phyloP scores from a whole-genome alignment of 2,888 invertebrate species.

The Steinernema scapterisci region DNA sequence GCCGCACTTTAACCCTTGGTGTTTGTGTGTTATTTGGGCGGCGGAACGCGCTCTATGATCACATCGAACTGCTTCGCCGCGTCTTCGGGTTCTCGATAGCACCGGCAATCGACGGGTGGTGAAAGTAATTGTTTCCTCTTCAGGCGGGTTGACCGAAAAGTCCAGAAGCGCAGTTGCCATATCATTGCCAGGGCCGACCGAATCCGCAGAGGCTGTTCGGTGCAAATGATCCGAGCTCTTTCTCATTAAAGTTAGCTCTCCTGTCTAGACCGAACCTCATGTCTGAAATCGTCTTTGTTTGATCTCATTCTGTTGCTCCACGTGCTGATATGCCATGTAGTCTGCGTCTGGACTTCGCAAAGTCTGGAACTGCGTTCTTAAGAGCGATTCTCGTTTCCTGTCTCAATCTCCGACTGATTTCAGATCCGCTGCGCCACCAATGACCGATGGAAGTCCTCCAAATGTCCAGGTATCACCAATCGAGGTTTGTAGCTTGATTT shows the following conservation, averaged over 20 bases:
- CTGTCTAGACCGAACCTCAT: no score
- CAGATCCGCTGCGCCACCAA: conserved; percentile 8
- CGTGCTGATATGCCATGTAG: no score
- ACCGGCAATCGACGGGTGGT: neutral
- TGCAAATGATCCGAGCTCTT: no score
- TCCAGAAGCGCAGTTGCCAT: no score
- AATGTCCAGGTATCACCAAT: neutral
- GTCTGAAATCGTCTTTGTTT: no score
- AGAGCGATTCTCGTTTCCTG: neutral
- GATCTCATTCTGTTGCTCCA: no score
- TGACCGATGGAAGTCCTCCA: conserved; percentile 7
- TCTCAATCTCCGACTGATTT: conserved; percentile 13
- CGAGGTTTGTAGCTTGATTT: neutral
- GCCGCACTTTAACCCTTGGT: conserved; percentile 28
- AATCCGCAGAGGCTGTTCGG: no score
- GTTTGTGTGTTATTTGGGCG: conserved; percentile 23
- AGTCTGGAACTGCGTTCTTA: neutral
- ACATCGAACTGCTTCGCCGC: neutral
- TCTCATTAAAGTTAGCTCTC: no score
- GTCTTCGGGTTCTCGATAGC: neutral
- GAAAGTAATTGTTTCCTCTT: neutral
- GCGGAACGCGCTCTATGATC: neutral
- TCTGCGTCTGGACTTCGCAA: neutral
- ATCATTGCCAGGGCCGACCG: no score
- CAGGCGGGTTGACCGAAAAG: neutral